These are phyloP conservation scores for Eretmocerus hayati DNA, from an alignment of 2,888 invertebrate species.

Conservation along the genomic window DNA sequence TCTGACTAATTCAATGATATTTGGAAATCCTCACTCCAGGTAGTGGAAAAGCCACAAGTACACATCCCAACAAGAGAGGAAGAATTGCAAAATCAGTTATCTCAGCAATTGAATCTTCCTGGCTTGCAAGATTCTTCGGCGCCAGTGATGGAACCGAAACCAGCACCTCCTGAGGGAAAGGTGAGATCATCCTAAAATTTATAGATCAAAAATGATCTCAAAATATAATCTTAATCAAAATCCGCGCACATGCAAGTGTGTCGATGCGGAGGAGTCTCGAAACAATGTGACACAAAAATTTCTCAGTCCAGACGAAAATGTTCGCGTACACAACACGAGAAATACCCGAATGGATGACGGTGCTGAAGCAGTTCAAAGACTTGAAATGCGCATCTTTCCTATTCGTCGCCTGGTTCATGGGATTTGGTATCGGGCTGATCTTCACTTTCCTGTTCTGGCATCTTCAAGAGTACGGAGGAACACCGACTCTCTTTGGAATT, in stretches of 20 bases:
- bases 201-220: not conserved
- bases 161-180: slow-evolving; percentile 49
- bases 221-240: not conserved
- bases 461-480: slow-evolving; percentile 90
- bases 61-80: slow-evolving; percentile 60
- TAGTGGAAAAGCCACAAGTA: slow-evolving; percentile 42
- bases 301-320: slow-evolving; percentile 83
- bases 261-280: too few relatives aligned
- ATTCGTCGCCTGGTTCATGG: slow-evolving; percentile 98
- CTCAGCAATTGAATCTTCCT: slow-evolving; percentile 75
- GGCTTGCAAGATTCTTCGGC: slow-evolving; percentile 64
- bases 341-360: slow-evolving; percentile 91
- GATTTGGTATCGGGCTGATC: slow-evolving; percentile 96
- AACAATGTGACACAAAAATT: too few relatives aligned
- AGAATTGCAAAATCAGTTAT: slow-evolving; percentile 74
- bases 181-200: slow-evolving; percentile 39
- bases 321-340: slow-evolving; percentile 86
- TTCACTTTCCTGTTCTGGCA: slow-evolving; percentile 99
- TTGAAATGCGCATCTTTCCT: slow-evolving; percentile 87
- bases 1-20: too few relatives aligned
- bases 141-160: slow-evolving; percentile 31
- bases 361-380: slow-evolving; percentile 82
- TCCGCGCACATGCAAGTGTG: too few relatives aligned
- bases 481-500: slow-evolving; percentile 94
- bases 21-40: too few relatives aligned